Base-by-base conservation (phyloP, 2,113 vertebrate genomes). In the Motacilla alba region DNA sequence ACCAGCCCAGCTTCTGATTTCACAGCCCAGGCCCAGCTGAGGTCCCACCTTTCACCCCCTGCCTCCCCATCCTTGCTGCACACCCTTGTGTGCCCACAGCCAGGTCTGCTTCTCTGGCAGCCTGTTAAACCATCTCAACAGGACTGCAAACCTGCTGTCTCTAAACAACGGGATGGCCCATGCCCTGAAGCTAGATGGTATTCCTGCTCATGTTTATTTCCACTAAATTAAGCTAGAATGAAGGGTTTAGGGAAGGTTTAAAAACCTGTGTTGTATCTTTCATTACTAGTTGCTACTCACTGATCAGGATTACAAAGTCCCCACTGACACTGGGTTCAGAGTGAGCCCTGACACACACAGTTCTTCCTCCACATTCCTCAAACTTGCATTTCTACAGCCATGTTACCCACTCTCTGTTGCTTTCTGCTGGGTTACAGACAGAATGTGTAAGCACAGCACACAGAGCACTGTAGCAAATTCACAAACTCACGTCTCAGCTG, bases 151-250 rank as follows among this genome's bases (percentile, higher is more conserved):
- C 43, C 55, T 23, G 39, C 17, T n/a, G 59, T 18, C 33, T 15
- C 64, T 46, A 52, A 90, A 63, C 39, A 77, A 15, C 0, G 56
- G 63, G 17, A 46, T 37, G 69, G 69, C 35, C 60, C 50, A 22
- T 75, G 67, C 60, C 90, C 93, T 76, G 88, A 37, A 87, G 68
- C 64, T 68, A 92, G 68, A 70, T 55, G 26, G n/a, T 77, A 83
- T 92, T 87, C 93, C 93, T 60, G 88, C 46, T 93, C 84, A 16
- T 41, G 63, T 35, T 85, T 74, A 79, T 50, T 94, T 91, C 87
- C 93, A 94, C 85, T 94, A 92, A 95, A 96, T 94, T 96, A 95
- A 83, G 39, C 75, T 24, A 39, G 60, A 95, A 83, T 74, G 55
- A 83, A 90, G 81, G 72, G 83, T 33, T 90, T 68, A 88, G 44